Evolutionary conservation across 92 coral and sea anemone genomes (phyloP), one percentile per base, ranked within the genome.

Genomic region (Zoanthus sociatus): DNA sequence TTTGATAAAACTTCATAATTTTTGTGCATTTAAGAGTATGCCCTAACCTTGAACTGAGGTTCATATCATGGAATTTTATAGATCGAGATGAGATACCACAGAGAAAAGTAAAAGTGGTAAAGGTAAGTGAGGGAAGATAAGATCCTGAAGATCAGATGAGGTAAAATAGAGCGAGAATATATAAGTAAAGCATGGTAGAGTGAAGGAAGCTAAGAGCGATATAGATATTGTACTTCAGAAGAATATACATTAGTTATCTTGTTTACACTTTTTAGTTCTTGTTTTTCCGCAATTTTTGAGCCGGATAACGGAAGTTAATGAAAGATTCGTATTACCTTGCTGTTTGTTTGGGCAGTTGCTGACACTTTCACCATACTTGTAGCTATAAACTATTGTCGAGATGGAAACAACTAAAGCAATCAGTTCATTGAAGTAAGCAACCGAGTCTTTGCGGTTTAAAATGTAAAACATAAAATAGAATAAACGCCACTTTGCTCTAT

Each of bases 341-440:
- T 31, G 58, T 21, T 76, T 76, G 45, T 76, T 76, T 30, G 81
- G 81, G 32, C 81, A 76, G 46, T 50, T 76, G 26, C 81, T 76
- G 5, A 76, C 81, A 13, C 64, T 32, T 53, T 76, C 81, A 51
- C 81, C 81, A 66, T 76, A 76, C 81, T 76, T 76, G 81, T 21
- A 18, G 81, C 81, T 76, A 64, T 76, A 15, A 60, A 20, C 66
- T 60, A 13, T 60, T 3, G 66, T 15, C 3, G 18, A 60, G 1
- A 60, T 7, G 7, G 55, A 50, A 50, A 50, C 55, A 50, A 50
- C 1, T 50, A 50, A 50, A 50, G 12, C 6, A 11, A 7, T 50
- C 10, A 50, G 8, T 50, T 50, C 54, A 50, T 50, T 50, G 8
- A 10, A 6, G 1, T 50, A 6, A 50, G 6, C 4, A 50, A 37